These are phyloP conservation scores for Mantis religiosa DNA, from an alignment of 2,888 invertebrate genomes.

Conservation along the genomic window DNA sequence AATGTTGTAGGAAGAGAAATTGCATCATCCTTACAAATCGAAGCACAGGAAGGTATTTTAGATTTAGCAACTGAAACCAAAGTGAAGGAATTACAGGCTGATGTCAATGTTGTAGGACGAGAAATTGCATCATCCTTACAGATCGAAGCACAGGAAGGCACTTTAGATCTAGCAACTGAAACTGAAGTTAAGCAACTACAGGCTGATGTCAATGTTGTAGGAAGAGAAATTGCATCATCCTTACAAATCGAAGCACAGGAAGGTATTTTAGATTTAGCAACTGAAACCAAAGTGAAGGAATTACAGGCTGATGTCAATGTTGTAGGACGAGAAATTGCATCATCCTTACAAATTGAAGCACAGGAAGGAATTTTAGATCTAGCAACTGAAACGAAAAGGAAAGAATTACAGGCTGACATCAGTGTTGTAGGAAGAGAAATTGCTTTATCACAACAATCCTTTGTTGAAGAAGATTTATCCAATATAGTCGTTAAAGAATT, in stretches of 20 bases:
- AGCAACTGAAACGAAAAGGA: not conserved
- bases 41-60: too few species aligned
- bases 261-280: constrained; percentile 6
- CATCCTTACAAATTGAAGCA: constrained; percentile 22
- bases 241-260: constrained; percentile 24
- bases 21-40: too few species aligned
- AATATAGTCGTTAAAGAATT: not conserved
- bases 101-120: too few species aligned
- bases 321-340: constrained; percentile 16
- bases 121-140: too few species aligned
- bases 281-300: not conserved
- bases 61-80: too few species aligned
- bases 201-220: too few species aligned
- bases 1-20: too few species aligned
- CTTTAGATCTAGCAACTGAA: too few species aligned
- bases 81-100: too few species aligned
- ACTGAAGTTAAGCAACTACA: too few species aligned
- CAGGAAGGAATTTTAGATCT: constrained; percentile 19
- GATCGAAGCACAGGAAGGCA: too few species aligned
- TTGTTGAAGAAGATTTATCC: not conserved
- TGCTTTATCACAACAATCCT: not conserved
- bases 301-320: constrained; percentile 19
- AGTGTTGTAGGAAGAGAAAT: constrained; percentile 23
- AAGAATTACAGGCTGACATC: constrained; percentile 15
- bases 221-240: constrained; percentile 19